Evolutionary conservation across 2,888 invertebrate genomes (phyloP), one percentile per base, ranked within the genome.

Genomic region (Palloptera scutellata): DNA sequence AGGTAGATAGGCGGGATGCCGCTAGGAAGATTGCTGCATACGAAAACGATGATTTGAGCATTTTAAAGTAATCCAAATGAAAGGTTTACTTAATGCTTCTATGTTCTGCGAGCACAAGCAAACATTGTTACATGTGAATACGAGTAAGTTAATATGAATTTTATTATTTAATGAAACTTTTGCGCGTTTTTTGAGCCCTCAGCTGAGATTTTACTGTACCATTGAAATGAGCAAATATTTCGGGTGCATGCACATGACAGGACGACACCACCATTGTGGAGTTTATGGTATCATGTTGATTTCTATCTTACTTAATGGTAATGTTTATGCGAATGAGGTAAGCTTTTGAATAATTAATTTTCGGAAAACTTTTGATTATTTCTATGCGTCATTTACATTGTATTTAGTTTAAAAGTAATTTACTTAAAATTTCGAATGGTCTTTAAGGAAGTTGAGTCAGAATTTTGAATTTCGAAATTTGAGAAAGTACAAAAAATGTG

Each of bases 81-180:
- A 57, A 68, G 64, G 64, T 61, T 61, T 68, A 61, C 61, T 68
- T 61, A 64, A 57, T 42, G 60, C 61, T 58, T 20, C n/a, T 40
- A 17, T 12, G 12, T 43, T 19, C 10, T 45, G 13, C 30, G n/a
- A n/a, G 40, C 10, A 20, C 19, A 15, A 6, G 59, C 30, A 45
- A 61, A 54, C 63, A 59, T 20, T 64, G 64, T 61, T 63, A 55
- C n/a, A n/a, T 62, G 48, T 52, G 64, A 66, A 64, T 62, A n/a
- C n/a, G n/a, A n/a, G n/a, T n/a, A 70, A 72, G 65, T 71, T 74
- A 72, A 75, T 74, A 71, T 62, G 69, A 71, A 72, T 74, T 75
- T 74, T 72, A 76, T 73, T 75, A 74, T 74, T 74, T 71, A 75
- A 74, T 77, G 73, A 72, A 75, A 69, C 69, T 70, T 73, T 73